Percentiles rank a stretch among this genome's conserved stretches.
phyloP scores from a whole-genome alignment of 2,797 vertebrate species.

The Pseudotriccus pelzelni region DNA sequence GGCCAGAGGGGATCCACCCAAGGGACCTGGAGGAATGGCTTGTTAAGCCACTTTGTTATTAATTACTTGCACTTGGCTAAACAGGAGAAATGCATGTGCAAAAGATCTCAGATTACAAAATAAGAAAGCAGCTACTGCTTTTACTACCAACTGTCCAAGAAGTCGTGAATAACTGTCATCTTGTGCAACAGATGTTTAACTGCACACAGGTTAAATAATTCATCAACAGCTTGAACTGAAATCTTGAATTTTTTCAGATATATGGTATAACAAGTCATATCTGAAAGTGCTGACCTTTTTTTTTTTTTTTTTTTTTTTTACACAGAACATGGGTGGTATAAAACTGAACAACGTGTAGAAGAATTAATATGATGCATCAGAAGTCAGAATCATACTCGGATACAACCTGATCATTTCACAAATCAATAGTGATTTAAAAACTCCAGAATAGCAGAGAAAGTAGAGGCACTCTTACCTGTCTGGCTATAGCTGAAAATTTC shows the following conservation, averaged over 20 bases:
- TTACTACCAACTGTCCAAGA: background rate
- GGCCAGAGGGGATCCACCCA: background rate
- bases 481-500: slow-evolving; percentile 91
- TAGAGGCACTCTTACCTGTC: slow-evolving; percentile 75
- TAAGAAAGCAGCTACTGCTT: background rate
- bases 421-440: background rate
- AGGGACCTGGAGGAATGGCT: background rate
- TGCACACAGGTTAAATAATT: background rate
- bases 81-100: background rate
- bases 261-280: background rate
- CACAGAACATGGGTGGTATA: background rate
- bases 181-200: background rate
- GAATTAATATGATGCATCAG: background rate
- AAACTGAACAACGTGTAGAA: background rate
- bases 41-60: background rate
- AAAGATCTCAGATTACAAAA: background rate
- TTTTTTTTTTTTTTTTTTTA: background rate
- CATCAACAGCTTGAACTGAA: background rate
- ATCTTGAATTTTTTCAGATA: background rate
- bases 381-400: background rate
- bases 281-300: background rate
- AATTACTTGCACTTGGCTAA: background rate
- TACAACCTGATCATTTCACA: background rate
- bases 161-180: background rate
- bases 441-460: background rate